Base-by-base conservation (phyloP, 2,888 invertebrate genomes). In the Eilema depressum region DNA sequence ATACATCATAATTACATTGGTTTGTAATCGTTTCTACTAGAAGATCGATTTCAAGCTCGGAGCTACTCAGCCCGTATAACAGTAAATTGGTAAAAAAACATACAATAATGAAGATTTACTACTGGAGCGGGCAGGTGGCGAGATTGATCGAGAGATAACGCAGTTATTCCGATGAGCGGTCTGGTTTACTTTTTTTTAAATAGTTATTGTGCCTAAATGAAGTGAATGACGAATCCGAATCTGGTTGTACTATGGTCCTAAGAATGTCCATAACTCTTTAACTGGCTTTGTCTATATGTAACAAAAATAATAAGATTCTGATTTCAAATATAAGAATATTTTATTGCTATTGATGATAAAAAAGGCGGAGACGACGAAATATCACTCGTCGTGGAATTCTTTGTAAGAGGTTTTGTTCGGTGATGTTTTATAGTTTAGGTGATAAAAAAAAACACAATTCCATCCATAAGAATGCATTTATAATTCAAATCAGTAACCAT, bases 61-160 rank as follows among this genome's bases (percentile, higher is more conserved):
- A 74, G 78, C 80, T 80, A 85, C 81, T 83, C 81, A 79, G 78
- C 77, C 74, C 75, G 76, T 80, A 77, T 91, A 92, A 92, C 91
- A 89, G 92, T 91, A 89, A 90, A 91, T 86, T 86, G 85, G 85
- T 88, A 90, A 91, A 82, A 90, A 91, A 91, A 88, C 83, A 82
- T 83, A 86, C 88, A 90, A 91, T 91, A 92, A 91, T 89, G 88
- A 92, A 91, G 91, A 92, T 92, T 92, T 92, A 92, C 89, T 88
- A 88, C 85, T 85, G 85, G 81, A 83, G 77, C 82, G 84, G 82
- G 86, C 91, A 92, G 92, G 92, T 92, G 92, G 89, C 75, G 76
- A 83, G 82, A 87, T 87, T 85, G 91, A 91, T 91, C 88, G 89
- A 85, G 82, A 81, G 91, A 90, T 92, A 89, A 88, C 85, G 83